A percentile compares a stretch with the other conserved stretches of the same genome.
Conservation (phyloP, 2,888 invertebrate species). For the Acleris cristana region DNA sequence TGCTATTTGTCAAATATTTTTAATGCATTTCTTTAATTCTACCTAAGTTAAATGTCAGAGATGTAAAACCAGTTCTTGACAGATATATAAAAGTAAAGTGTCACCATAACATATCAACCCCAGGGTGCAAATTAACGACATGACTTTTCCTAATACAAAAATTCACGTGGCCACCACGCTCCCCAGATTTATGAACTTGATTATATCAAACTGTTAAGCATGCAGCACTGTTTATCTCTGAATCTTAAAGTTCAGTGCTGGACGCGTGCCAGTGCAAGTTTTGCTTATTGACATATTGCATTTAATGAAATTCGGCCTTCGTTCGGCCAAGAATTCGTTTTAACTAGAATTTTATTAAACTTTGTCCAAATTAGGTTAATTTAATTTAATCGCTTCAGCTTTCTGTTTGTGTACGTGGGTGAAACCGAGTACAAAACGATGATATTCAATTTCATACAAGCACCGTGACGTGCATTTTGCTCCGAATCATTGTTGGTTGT, state of each 20-base stretch:
- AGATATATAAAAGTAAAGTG: no score
- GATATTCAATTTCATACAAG: no score
- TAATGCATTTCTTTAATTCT: no score
- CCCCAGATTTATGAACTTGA: neutral
- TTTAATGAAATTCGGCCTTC: conserved; percentile 29
- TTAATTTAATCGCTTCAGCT: no score
- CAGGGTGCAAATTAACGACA: neutral
- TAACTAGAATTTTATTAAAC: neutral
- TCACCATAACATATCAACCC: no score
- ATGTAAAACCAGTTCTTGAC: no score
- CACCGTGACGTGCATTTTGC: no score
- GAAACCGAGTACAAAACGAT: no score
- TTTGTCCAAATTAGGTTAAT: neutral
- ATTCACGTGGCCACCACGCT: neutral
- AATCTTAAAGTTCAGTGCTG: conserved; percentile 22
- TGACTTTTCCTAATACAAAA: neutral
- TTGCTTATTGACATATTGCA: conserved; percentile 31
- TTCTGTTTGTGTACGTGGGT: no score
- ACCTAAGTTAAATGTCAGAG: no score
- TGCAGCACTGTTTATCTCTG: conserved; percentile 28
- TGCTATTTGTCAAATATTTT: no score
- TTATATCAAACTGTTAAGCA: conserved; percentile 41
- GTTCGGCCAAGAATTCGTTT: conserved; percentile 14
- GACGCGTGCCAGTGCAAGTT: conserved; percentile 31
- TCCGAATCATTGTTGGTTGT: no score